Evolutionary conservation across 2,113 vertebrate genomes (phyloP), one percentile per base, ranked within the genome.

Genomic region (Sinocyclocheilus anshuiensis): DNA sequence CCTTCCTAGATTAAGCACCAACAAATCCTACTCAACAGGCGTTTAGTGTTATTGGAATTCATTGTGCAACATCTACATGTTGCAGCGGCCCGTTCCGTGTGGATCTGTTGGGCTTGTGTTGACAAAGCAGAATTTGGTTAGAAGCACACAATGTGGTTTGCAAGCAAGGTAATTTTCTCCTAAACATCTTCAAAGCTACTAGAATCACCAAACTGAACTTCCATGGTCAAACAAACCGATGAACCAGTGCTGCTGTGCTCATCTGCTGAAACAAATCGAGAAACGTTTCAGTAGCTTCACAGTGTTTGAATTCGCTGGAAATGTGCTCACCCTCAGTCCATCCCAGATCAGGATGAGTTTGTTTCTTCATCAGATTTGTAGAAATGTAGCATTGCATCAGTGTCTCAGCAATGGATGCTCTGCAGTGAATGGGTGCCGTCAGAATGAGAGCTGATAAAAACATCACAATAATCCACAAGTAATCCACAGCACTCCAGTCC

Each of bases 1-100:
- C 92, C 89, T 93, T 91, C 91, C 87, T 61, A 94, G 92, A 94
- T 95, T 93, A 94, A 89, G 76, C 33, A 74, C 85, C 87, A 90
- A 81, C 85, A 88, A 89, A 88, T 91, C 90, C 90, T 85, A 59
- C 89, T 91, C 89, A 88, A 86, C 87, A 79, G 89, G 86, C 33
- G 61, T 86, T 84, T 77, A 65, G 86, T 69, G 26, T 81, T 59
- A 53, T 26, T 82, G 55, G 29, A 84, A 69, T 77, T 53, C 45
- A 24, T 42, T 63, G 55, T 83, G 86, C 24, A 76, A 81, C 79
- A 65, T 48, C 22, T 42, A 61, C 77, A n/a, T 59, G 29, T 39
- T 39, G 2, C 69, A 42, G 69, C 69, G 20, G 69, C n/a, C 5
- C 45, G 42, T 8, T 24, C 6, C 1, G 29, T 11, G 8, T 5